A percentile compares a stretch with the other conserved stretches of the same genome.
Evolutionary conservation across 2,113 vertebrate genomes (phyloP).

Genomic region (Mormoops blainvillei): DNA sequence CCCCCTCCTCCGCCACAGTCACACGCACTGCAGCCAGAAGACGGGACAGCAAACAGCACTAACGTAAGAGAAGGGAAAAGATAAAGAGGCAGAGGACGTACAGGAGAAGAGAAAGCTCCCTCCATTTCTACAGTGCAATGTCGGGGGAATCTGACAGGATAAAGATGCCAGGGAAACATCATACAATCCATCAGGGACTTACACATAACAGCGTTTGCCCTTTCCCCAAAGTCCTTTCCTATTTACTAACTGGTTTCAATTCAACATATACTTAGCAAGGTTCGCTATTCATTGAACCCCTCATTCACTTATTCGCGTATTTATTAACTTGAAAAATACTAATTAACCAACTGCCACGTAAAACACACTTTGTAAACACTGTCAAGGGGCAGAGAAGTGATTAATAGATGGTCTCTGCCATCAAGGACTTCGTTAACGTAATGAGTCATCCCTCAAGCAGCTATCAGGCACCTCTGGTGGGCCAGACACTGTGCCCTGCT

Average conservation of each 20-base stretch:
- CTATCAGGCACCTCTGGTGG: not conserved
- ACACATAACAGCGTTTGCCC: not conserved
- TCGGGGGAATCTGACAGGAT: not conserved
- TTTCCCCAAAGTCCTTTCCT: not conserved
- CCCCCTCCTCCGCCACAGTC: not conserved
- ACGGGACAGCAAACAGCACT: not conserved
- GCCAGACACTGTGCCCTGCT: not conserved
- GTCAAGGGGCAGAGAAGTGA: conserved; percentile 37
- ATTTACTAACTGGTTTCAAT: not conserved
- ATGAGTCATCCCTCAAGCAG: not conserved
- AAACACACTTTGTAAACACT: conserved; percentile 40
- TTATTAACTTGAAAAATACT: conserved; percentile 58
- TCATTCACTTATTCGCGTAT: conserved; percentile 33
- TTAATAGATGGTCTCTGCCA: not conserved
- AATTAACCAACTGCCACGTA: conserved; percentile 46
- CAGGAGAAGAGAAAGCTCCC: not conserved
- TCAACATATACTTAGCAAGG: conserved; percentile 26
- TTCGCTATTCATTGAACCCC: conserved; percentile 33
- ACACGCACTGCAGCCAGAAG: not conserved
- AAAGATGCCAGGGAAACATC: not conserved
- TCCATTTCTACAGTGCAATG: not conserved
- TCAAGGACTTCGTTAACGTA: conserved; percentile 36
- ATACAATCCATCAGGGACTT: not conserved
- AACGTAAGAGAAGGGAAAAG: not conserved
- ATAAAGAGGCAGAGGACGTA: not conserved